These are phyloP conservation scores for Allacma fusca DNA, from an alignment of 2,888 invertebrate species.

Conservation along the genomic window DNA sequence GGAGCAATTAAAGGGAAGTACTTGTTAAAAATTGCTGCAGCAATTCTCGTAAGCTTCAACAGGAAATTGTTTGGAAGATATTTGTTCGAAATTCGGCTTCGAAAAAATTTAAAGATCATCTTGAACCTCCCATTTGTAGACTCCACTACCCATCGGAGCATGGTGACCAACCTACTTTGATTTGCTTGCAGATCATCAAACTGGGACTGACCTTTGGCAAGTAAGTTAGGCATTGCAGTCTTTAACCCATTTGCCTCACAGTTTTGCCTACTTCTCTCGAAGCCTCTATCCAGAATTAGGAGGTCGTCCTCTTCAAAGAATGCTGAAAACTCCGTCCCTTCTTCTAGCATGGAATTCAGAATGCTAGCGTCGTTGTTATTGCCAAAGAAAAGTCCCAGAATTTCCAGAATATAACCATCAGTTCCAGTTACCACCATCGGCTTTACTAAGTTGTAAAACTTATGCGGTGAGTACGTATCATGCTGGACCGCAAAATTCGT, in stretches of 20 bases:
- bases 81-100: slow-evolving; percentile 5
- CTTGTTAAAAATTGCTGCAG: neutral
- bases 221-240: slow-evolving; percentile 29
- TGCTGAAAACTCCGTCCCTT: neutral
- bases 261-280: neutral
- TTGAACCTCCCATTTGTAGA: slow-evolving; percentile 44
- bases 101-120: slow-evolving; percentile 40
- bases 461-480: slow-evolving; percentile 31
- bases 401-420: slow-evolving; percentile 30
- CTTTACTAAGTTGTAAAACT: slow-evolving; percentile 35
- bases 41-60: neutral
- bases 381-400: slow-evolving; percentile 27
- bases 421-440: slow-evolving; percentile 35
- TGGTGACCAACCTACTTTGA: neutral
- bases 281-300: slow-evolving; percentile 42
- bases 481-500: neutral
- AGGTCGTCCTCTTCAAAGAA: slow-evolving; percentile 1
- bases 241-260: neutral
- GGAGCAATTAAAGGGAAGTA: neutral
- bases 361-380: slow-evolving; percentile 47
- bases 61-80: neutral
- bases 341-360: slow-evolving; percentile 31
- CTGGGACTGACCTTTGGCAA: neutral
- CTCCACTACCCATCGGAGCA: slow-evolving; percentile 46
- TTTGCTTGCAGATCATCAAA: neutral